phyloP scores from a whole-genome alignment of 2,797 vertebrate genomes.

The Pachyuromys duprasi region DNA sequence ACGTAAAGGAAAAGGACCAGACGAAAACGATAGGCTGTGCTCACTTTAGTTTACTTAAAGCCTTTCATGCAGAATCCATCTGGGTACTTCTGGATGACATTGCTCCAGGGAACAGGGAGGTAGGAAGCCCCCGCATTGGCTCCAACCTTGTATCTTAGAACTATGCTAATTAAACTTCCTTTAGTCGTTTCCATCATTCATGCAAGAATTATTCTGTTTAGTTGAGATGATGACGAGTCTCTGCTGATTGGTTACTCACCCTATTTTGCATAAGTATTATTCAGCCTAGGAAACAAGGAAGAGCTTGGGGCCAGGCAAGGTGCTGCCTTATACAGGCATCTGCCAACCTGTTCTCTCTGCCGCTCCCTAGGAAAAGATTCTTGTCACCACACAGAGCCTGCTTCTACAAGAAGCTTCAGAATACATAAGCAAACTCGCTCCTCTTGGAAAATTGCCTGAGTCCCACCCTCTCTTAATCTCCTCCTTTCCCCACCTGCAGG shows the following conservation, averaged over 20 bases:
- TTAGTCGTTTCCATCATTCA: neutral
- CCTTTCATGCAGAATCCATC: neutral
- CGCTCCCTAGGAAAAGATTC: neutral
- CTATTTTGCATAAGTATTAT: slow-evolving; percentile 6
- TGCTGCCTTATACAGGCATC: neutral
- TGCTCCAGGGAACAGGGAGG: neutral
- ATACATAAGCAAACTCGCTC: neutral
- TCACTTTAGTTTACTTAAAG: slow-evolving; percentile 15
- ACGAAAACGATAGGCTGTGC: neutral
- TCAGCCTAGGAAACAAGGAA: neutral
- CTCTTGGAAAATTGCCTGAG: neutral
- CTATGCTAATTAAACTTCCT: neutral
- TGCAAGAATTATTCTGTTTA: slow-evolving; percentile 12
- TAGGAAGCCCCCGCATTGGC: neutral
- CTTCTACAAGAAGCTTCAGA: neutral
- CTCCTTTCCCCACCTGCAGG: neutral
- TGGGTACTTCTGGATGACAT: neutral
- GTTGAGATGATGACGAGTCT: slow-evolving; percentile 18
- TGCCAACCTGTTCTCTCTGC: neutral
- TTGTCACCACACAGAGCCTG: neutral
- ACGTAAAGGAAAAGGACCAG: neutral
- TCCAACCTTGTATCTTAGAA: neutral
- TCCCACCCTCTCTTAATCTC: neutral
- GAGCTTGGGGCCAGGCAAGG: neutral
- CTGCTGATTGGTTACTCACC: neutral